phyloP scores from a whole-genome alignment of 2,888 invertebrate species.

The Megamerina dolium region DNA sequence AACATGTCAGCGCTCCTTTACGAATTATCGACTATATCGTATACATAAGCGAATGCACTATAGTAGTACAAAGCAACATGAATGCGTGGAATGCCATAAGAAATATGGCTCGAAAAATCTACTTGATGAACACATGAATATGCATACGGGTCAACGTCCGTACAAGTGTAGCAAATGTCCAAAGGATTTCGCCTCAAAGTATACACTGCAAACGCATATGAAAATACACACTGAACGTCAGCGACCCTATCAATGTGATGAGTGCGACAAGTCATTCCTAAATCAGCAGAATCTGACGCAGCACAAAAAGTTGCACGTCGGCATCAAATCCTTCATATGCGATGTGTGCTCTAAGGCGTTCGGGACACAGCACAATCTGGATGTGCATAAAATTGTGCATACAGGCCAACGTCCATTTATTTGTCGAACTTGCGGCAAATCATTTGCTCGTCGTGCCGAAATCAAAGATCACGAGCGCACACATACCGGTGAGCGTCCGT shows the following conservation, averaged over 20 bases:
- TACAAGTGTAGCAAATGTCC: constrained; percentile 61
- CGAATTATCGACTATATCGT: constrained; percentile 56
- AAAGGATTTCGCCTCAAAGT: constrained; percentile 73
- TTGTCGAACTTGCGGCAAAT: constrained; percentile 64
- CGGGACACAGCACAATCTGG: constrained; percentile 68
- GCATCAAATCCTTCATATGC: constrained; percentile 52
- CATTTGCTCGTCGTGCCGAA: constrained; percentile 70
- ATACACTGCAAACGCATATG: constrained; percentile 68
- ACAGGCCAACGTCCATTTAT: constrained; percentile 66
- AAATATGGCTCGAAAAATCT: constrained; percentile 64
- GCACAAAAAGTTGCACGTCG: constrained; percentile 68
- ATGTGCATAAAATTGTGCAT: constrained; percentile 74
- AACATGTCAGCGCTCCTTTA: constrained; percentile 58
- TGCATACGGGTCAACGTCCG: constrained; percentile 63
- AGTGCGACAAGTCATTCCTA: constrained; percentile 67
- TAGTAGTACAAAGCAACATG: constrained; percentile 56
- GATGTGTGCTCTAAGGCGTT: constrained; percentile 59
- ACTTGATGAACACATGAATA: constrained; percentile 66
- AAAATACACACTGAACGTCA: constrained; percentile 67
- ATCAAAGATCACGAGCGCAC: constrained; percentile 74
- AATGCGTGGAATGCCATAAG: constrained; percentile 62
- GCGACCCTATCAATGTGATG: constrained; percentile 61
- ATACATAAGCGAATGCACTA: constrained; percentile 62
- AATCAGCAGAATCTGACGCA: constrained; percentile 71
- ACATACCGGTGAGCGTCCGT: constrained; percentile 76